Conservation (phyloP, 1,140 invertebrate genomes). For the Megathymus violae region DNA sequence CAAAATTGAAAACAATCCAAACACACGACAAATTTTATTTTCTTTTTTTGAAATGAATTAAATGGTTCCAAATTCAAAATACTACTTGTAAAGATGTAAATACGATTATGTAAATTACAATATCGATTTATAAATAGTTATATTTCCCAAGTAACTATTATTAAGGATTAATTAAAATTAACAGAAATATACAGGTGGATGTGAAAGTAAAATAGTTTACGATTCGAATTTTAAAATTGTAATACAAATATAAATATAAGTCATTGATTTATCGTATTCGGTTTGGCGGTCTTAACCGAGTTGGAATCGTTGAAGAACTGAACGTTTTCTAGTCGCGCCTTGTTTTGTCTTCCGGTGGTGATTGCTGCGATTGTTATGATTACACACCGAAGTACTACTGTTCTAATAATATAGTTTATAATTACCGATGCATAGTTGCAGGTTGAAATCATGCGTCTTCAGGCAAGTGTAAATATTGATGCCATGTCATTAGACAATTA, state of each 20-base stretch:
- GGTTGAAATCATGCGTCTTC: conserved; percentile 12
- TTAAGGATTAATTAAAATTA: too few species aligned
- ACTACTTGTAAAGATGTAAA: too few species aligned
- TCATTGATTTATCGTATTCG: not conserved
- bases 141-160: too few species aligned
- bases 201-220: too few species aligned
- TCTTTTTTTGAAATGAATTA: not conserved
- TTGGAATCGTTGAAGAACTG: conserved; percentile 38
- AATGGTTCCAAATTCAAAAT: conserved; percentile 8
- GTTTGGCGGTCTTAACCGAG: conserved; percentile 10
- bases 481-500: conserved; percentile 1
- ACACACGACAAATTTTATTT: not conserved
- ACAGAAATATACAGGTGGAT: too few species aligned
- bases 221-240: too few species aligned
- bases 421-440: conserved; percentile 8
- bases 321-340: conserved; percentile 46
- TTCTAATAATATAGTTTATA: conserved; percentile 17
- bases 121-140: too few species aligned
- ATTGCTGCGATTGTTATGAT: conserved; percentile 55
- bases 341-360: conserved; percentile 55
- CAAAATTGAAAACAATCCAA: conserved; percentile 7
- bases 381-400: conserved; percentile 19
- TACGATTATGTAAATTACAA: too few species aligned
- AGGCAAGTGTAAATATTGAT: conserved; percentile 24
- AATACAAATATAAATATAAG: too few species aligned